These are phyloP conservation scores for Sebastes oblongus DNA, from an alignment of 2,797 vertebrate species.

Conservation along the genomic window DNA sequence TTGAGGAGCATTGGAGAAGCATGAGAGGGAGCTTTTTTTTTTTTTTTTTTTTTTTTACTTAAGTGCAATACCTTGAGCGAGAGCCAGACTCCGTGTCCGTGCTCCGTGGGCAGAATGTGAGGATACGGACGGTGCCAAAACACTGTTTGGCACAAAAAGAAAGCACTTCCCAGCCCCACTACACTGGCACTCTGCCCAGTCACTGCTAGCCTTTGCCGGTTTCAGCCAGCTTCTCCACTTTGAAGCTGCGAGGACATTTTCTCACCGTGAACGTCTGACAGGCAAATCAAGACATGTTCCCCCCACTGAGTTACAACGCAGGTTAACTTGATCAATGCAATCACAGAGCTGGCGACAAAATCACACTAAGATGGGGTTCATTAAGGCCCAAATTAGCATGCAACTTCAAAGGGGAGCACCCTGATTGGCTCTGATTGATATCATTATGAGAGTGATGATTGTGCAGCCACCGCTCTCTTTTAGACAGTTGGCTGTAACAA, in stretches of 20 bases:
- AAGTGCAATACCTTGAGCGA: constrained; percentile 33
- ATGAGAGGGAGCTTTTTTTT: background rate
- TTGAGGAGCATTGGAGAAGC: constrained; percentile 19
- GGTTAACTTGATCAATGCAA: constrained; percentile 72
- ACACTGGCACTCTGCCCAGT: constrained; percentile 58
- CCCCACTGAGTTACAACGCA: constrained; percentile 51
- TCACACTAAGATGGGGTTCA: constrained; percentile 53
- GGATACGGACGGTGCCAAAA: constrained; percentile 55
- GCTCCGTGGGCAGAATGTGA: constrained; percentile 49
- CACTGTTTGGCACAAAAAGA: constrained; percentile 62
- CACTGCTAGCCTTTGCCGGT: constrained; percentile 44
- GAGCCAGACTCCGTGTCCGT: constrained; percentile 54
- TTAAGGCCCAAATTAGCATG: constrained; percentile 64
- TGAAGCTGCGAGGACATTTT: constrained; percentile 60
- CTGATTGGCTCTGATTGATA: constrained; percentile 76
- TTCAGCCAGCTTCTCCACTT: constrained; percentile 56
- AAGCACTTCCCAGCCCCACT: constrained; percentile 53
- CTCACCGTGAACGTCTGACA: constrained; percentile 42
- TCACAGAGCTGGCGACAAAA: constrained; percentile 56
- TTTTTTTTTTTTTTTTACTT: background rate
- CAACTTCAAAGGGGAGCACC: constrained; percentile 45
- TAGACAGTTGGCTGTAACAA: constrained; percentile 16
- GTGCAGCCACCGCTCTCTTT: constrained; percentile 43
- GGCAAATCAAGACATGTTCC: constrained; percentile 58
- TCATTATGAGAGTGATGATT: constrained; percentile 67